phyloP scores from a whole-genome alignment of 2,113 vertebrate species.

The Centrocercus urophasianus region DNA sequence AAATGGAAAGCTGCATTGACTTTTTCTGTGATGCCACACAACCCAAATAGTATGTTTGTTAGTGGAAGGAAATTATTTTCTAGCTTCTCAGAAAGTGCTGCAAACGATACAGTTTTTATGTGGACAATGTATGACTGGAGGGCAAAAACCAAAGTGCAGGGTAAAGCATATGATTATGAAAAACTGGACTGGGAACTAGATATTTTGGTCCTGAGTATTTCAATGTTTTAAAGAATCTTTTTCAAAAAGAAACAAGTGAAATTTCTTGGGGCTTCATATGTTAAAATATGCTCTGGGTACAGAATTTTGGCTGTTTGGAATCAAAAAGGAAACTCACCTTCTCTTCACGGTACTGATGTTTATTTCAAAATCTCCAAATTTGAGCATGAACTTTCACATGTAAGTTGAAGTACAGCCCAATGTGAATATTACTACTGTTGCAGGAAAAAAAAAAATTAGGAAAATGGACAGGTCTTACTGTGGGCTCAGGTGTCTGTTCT shows the following conservation, averaged over 20 bases:
- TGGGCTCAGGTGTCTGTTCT: neutral
- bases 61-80: constrained; percentile 41
- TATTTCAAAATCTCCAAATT: neutral
- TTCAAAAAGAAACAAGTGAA: neutral
- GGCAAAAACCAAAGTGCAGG: constrained; percentile 43
- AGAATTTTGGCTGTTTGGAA: neutral
- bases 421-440: neutral
- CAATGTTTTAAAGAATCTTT: neutral
- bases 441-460: neutral
- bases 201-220: neutral
- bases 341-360: neutral
- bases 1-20: constrained; percentile 30
- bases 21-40: neutral
- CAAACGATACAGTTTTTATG: neutral
- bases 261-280: neutral
- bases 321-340: neutral
- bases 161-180: neutral
- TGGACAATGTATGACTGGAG: neutral
- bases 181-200: neutral
- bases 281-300: neutral
- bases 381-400: neutral
- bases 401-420: neutral
- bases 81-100: constrained; percentile 63
- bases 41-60: constrained; percentile 44
- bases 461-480: neutral